Evolutionary conservation across 2,797 vertebrate genomes (phyloP), one percentile per base, ranked within the genome.

Genomic region (Chiropotes sagulatus): DNA sequence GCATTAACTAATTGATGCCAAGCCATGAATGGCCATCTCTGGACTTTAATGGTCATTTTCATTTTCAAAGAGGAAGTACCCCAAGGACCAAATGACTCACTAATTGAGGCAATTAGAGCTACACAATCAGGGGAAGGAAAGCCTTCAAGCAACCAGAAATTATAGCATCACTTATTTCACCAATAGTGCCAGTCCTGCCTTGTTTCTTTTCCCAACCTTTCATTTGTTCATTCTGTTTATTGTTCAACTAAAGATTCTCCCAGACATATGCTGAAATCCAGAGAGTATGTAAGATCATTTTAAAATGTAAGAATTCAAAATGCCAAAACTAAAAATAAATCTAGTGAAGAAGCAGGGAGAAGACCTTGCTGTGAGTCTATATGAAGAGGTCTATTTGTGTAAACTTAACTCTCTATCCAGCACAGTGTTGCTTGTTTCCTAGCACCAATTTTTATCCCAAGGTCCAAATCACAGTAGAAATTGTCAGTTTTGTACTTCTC

Each of bases 51-150:
- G 73, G 22, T 24, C 33, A 87, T 92, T 94, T 80, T 57, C 44
- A 89, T 94, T 84, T 94, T 70, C 75, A 48, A 87, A 93, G 41
- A 93, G 28, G 24, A 96, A 96, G 58, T 41, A 58, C 39, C 30
- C 28, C 50, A 52, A 9, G 22, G 58, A 76, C 28, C 48, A 44
- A 28, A 46, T 80, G 54, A 92, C 30, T 81, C 36, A 70, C 30
- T 82, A 82, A 94, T 57, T 14, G 64, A 88, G 44, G 64, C 72
- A 80, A 73, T 50, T 58, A 88, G 61, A 90, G 13, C 26, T 22
- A 6, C 28, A n/a, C 28, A 78, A 87, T 78, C 30, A 39, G 87
- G 61, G 28, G 36, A 15, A 39, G 39, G 36, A 57, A 57, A 84
- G 54, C 58, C 13, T 46, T 48, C 17, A 70, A 26, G 58, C 73